A percentile compares a stretch with the other conserved stretches of the same genome.
phyloP scores from a whole-genome alignment of 2,888 invertebrate species.

The Mylabris sibirica region DNA sequence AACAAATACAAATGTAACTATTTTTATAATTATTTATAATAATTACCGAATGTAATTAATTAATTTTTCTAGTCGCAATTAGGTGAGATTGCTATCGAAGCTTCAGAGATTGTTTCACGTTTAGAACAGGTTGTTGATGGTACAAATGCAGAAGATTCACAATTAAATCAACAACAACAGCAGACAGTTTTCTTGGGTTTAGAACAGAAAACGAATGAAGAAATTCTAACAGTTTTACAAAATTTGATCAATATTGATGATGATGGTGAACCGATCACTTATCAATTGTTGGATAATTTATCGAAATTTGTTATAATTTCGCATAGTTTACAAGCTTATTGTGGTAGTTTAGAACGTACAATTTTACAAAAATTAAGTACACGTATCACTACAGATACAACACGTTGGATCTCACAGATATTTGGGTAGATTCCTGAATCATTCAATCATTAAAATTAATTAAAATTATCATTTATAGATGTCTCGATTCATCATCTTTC shows the following conservation, averaged over 20 bases:
- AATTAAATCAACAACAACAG: constrained; percentile 45
- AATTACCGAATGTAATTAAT: neutral
- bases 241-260: constrained; percentile 69
- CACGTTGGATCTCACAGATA: constrained; percentile 86
- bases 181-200: constrained; percentile 58
- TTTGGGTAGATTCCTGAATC: constrained; percentile 71
- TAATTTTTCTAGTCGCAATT: constrained; percentile 53
- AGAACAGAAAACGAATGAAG: constrained; percentile 62
- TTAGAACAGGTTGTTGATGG: constrained; percentile 58
- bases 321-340: constrained; percentile 88
- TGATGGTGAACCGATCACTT: constrained; percentile 67
- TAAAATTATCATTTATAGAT: constrained; percentile 70
- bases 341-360: constrained; percentile 80
- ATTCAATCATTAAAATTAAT: too few species aligned
- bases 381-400: constrained; percentile 84
- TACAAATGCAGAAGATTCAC: constrained; percentile 46
- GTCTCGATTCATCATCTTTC: constrained; percentile 82
- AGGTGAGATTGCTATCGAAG: constrained; percentile 61
- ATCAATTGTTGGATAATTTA: constrained; percentile 70
- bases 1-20: constrained; percentile 44
- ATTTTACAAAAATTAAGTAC: constrained; percentile 82
- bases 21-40: constrained; percentile 17
- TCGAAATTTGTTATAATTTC: constrained; percentile 76
- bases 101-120: constrained; percentile 60
- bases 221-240: constrained; percentile 68